Evolutionary conservation across 2,113 vertebrate species (phyloP), one percentile per base, ranked within the genome.

Genomic region (Cariama cristata): DNA sequence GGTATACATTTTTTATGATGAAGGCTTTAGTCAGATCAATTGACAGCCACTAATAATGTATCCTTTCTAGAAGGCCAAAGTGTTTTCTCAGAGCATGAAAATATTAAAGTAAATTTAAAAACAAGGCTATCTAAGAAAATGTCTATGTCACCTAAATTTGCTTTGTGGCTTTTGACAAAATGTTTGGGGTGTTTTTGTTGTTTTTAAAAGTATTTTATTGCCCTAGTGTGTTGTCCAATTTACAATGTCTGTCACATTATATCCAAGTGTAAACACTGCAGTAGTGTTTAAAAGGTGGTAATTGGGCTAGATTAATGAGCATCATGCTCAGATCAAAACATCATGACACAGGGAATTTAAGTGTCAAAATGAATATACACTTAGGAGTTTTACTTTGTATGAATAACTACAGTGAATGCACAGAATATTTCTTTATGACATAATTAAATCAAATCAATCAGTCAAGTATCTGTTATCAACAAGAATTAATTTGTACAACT

Each of bases 1-100:
- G 90, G 76, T 88, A 98, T 98, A 97, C 96, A 98, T 98, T 98
- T 98, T 98, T 98, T 98, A 98, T 98, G 96, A 97, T 93, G 96
- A 86, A 97, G 91, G 90, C 89, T 97, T 97, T 93, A 93, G 91
- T 98, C 96, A 98, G 96, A 97, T 97, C 94, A 98, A 88, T 97
- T 17, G 5, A 93, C 88, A 97, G 92, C 84, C 84, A 71, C 96
- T 96, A 98, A 97, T 97, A 98, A 92, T 45, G 27, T 95, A 85
- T 79, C 90, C 69, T 97, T 98, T 97, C 97, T 96, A 75, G 88
- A 97, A 90, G 66, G 76, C 88, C 94, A 53, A 93, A 97, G 76
- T 53, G 8, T 95, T 81, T 98, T 96, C 71, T 81, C 72, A 94
- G 94, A 93, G 96, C 96, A 62, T 80, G 68, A 92, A 95, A 96